A percentile compares a stretch with the other conserved stretches of the same genome.
Conservation (phyloP, 2,888 invertebrate genomes). For the Morpho deidamia region DNA sequence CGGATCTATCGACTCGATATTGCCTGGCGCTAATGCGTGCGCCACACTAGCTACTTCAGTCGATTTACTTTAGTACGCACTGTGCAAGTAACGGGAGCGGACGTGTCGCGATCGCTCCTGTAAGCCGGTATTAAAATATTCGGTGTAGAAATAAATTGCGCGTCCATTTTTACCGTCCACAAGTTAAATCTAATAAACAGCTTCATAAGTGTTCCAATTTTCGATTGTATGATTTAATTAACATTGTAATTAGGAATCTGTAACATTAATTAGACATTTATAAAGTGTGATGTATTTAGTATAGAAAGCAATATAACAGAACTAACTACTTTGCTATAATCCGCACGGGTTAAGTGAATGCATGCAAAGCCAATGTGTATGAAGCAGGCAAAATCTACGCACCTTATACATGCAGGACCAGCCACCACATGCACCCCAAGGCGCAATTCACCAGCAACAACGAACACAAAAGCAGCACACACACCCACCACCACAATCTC, state of each 20-base stretch:
- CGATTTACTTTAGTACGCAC: slow-evolving; percentile 61
- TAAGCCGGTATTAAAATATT: slow-evolving; percentile 46
- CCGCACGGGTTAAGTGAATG: too few species aligned
- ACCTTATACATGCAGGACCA: too few species aligned
- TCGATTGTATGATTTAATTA: not conserved
- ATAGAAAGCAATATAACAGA: too few species aligned
- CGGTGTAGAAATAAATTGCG: slow-evolving; percentile 43
- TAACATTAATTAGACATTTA: not conserved
- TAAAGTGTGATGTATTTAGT: not conserved
- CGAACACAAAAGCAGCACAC: too few species aligned
- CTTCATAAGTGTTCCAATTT: slow-evolving; percentile 34
- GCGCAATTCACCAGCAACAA: too few species aligned
- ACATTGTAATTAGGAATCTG: not conserved
- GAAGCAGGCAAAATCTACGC: too few species aligned
- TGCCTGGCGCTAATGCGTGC: slow-evolving; percentile 44
- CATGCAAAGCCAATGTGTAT: too few species aligned
- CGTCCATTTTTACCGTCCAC: slow-evolving; percentile 57
- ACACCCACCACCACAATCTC: too few species aligned
- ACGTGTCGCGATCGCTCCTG: slow-evolving; percentile 36
- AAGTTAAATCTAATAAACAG: slow-evolving; percentile 18
- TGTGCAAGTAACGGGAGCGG: slow-evolving; percentile 41
- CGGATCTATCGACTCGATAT: slow-evolving; percentile 52
- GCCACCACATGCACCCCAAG: too few species aligned
- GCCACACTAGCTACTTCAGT: slow-evolving; percentile 51
- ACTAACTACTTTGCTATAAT: too few species aligned